A percentile compares a stretch with the other conserved stretches of the same genome.
These are phyloP conservation scores for Macrotrachela quadricornifera DNA, from an alignment of 1,140 invertebrate genomes.

Conservation along the genomic window DNA sequence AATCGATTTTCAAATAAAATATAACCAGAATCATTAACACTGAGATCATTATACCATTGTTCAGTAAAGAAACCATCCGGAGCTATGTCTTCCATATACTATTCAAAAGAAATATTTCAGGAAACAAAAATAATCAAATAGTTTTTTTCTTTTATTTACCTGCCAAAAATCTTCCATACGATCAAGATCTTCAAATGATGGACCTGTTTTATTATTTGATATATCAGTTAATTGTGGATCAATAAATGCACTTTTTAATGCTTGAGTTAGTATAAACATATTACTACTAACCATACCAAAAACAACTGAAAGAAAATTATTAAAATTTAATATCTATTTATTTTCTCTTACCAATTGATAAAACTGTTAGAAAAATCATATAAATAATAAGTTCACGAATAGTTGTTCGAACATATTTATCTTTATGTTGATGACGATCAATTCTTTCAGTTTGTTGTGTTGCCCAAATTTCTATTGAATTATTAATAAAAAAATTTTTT, in stretches of 20 bases:
- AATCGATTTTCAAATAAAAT: slow-evolving; percentile 44
- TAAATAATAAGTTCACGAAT: slow-evolving; percentile 39
- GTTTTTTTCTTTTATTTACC: slow-evolving; percentile 22
- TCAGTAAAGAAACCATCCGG: slow-evolving; percentile 40
- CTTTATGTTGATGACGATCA: slow-evolving; percentile 26
- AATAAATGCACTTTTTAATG: slow-evolving; percentile 37
- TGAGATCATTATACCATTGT: slow-evolving; percentile 35
- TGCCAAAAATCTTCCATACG: slow-evolving; percentile 40
- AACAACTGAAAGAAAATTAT: slow-evolving; percentile 29
- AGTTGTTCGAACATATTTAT: slow-evolving; percentile 37
- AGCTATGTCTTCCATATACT: slow-evolving; percentile 38
- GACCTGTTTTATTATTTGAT: slow-evolving; percentile 15
- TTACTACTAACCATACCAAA: slow-evolving; percentile 39
- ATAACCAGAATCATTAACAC: slow-evolving; percentile 28
- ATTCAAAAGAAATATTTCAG: slow-evolving; percentile 2
- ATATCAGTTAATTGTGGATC: slow-evolving; percentile 17
- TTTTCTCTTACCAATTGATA: slow-evolving; percentile 35
- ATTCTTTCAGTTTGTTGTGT: slow-evolving; percentile 23
- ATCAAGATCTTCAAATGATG: slow-evolving; percentile 33
- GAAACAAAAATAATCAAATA: slow-evolving; percentile 26
- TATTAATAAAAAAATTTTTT: no score
- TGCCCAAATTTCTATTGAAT: slow-evolving; percentile 23
- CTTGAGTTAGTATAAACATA: slow-evolving; percentile 41
- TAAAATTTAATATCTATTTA: slow-evolving; percentile 1
- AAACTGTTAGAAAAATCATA: slow-evolving; percentile 34